phyloP scores from a whole-genome alignment of 1,140 invertebrate genomes.

The Drosophila tani region DNA sequence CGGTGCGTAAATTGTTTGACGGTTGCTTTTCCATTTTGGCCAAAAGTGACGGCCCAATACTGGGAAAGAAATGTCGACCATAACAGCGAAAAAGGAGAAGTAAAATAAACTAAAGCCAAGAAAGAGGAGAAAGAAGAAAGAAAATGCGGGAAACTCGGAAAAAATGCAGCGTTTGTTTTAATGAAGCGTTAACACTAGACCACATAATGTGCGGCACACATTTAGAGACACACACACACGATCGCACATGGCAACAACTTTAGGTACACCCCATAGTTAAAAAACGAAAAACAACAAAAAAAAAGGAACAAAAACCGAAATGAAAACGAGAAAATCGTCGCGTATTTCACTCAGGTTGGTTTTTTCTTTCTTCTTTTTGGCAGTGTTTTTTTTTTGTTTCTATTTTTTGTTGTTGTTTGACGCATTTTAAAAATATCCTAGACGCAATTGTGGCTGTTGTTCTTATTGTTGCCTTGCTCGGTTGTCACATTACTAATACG shows the following conservation, averaged over 20 bases:
- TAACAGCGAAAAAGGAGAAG: constrained; percentile 35
- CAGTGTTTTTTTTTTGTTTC: constrained; percentile 23
- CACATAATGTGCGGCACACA: constrained; percentile 81
- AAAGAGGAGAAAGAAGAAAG: constrained; percentile 10
- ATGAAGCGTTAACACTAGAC: constrained; percentile 82
- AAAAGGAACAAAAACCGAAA: constrained; percentile 29
- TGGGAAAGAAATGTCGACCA: constrained; percentile 41
- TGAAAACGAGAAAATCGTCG: constrained; percentile 66
- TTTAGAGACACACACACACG: constrained; percentile 53
- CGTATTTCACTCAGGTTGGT: constrained; percentile 60
- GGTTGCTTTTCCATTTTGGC: constrained; percentile 33
- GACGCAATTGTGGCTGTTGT: constrained; percentile 66
- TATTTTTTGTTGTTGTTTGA: constrained; percentile 53
- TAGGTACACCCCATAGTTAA: constrained; percentile 61
- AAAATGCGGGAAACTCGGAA: constrained; percentile 59
- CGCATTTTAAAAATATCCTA: constrained; percentile 79
- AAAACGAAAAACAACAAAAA: constrained; percentile 30
- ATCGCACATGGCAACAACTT: constrained; percentile 50
- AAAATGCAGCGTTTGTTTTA: constrained; percentile 68
- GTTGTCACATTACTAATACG: constrained; percentile 76
- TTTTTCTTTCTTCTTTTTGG: constrained; percentile 26
- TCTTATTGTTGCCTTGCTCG: constrained; percentile 25
- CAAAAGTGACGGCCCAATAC: constrained; percentile 50
- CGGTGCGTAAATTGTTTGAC: constrained; percentile 66
- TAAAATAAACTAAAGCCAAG: constrained; percentile 21